Conservation (phyloP, 2,113 vertebrate species). For the Festucalex cinctus region DNA sequence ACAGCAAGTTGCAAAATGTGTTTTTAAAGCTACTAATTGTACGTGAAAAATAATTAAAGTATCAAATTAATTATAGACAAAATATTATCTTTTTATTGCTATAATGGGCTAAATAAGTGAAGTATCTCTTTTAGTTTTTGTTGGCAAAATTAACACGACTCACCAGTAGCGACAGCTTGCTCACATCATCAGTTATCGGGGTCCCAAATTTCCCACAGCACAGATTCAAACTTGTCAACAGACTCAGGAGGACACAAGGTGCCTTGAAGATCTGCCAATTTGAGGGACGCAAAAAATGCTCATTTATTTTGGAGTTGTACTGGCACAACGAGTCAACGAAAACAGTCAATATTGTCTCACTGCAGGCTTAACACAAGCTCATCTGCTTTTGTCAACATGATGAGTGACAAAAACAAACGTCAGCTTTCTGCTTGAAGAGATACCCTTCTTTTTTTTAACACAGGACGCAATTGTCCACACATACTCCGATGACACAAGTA, state of each 20-base stretch:
- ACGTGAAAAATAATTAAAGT: no score
- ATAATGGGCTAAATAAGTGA: no score
- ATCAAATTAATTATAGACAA: no score
- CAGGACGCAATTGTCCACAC: no score
- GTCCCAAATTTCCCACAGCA: conserved; percentile 63
- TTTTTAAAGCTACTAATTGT: no score
- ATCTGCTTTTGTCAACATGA: conserved; percentile 12
- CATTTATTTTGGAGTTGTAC: no score
- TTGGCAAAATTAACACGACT: no score
- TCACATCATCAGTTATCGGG: conserved; percentile 69
- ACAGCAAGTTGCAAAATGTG: no score
- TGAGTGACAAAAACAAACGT: conserved; percentile 18
- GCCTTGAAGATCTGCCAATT: conserved; percentile 59
- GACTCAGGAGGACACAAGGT: conserved; percentile 67
- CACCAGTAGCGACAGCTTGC: conserved; percentile 64
- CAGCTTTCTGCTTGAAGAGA: neutral
- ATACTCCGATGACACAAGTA: neutral
- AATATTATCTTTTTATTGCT: no score
- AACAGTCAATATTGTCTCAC: neutral
- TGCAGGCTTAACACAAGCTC: neutral
- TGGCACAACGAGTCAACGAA: neutral
- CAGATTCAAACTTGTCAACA: conserved; percentile 56
- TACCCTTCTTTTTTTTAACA: neutral
- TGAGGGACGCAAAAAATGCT: neutral
- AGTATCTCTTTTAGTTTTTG: no score